Base-by-base conservation (phyloP, 2,113 vertebrate genomes). In the Paedocypris sp. region DNA sequence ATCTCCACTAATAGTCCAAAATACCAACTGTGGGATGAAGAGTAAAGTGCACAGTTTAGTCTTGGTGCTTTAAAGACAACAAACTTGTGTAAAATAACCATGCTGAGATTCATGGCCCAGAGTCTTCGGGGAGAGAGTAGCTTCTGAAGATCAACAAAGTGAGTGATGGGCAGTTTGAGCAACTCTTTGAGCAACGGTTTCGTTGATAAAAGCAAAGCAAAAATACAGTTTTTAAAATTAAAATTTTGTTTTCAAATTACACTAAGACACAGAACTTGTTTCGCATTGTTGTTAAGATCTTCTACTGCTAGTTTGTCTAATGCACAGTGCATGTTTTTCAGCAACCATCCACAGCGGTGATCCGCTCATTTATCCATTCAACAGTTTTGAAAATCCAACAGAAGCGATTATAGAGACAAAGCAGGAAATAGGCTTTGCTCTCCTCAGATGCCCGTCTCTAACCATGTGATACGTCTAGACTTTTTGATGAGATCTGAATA, bases 1-100 rank as follows among this genome's bases (percentile, higher is more conserved):
- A 13, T 13, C 46, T 23, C 22, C 43, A 60, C 32, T 19, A 31
- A 39, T 1, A 6, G 51, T 54, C 45, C 35, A 49, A 41, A 54
- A 50, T 25, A 4, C 58, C 59, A 42, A 62, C 60, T 49, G 43
- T 8, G 1, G 19, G 57, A 15, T 43, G 51, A 33, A 68, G 8
- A 26, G 41, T 53, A 62, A 50, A 57, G 48, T 49, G 48, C 28
- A 67, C 33, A 19, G 49, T 35, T 62, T 43, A 57, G 35, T 46
- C 66, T 68, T 42, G 25, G 35, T 42, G 60, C 19, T 52, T 50
- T 56, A 56, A 26, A 62, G 58, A 62, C 12, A 22, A 23, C 51
- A 49, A 62, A 57, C 43, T 56, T 2, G 22, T 49, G 41, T 45
- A 50, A 49, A 48, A 64, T 60, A 57, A 66, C 56, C 68, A 66